phyloP scores from a whole-genome alignment of 2,797 vertebrate species.

The Notamacropus eugenii region DNA sequence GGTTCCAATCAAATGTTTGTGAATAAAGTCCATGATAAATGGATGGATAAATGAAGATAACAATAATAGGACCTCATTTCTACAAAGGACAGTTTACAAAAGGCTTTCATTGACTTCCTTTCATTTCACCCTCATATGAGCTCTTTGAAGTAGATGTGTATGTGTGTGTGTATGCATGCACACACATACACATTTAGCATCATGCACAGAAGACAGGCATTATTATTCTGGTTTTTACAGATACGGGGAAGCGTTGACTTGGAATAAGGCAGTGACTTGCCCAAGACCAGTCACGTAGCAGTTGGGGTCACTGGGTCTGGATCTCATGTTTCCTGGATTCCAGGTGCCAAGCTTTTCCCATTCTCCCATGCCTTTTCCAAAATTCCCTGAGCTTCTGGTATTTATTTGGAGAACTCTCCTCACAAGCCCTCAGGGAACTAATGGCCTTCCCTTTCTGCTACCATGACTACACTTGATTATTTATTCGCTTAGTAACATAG shows the following conservation, averaged over 20 bases:
- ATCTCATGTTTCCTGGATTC: background rate
- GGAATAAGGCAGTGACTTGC: background rate
- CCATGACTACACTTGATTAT: background rate
- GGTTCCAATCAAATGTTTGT: background rate
- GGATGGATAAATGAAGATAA: background rate
- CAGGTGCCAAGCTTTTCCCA: background rate
- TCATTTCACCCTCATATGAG: background rate
- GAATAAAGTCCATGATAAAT: background rate
- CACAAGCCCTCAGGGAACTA: constrained; percentile 72
- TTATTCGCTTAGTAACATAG: constrained; percentile 11
- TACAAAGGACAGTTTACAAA: background rate
- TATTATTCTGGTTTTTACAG: background rate
- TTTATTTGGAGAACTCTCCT: constrained; percentile 80
- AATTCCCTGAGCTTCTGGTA: constrained; percentile 75
- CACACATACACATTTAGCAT: too few species aligned
- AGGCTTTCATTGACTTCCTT: background rate
- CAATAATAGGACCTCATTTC: background rate
- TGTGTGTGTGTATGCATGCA: rapidly evolving
- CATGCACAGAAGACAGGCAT: background rate
- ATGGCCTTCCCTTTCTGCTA: constrained; percentile 68
- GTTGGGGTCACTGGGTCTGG: background rate
- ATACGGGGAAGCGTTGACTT: background rate
- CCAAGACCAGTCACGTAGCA: background rate
- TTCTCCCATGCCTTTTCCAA: constrained; percentile 65
- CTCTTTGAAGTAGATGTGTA: background rate